These are phyloP conservation scores for Dioctria rufipes DNA, from an alignment of 2,888 invertebrate species.

Conservation along the genomic window DNA sequence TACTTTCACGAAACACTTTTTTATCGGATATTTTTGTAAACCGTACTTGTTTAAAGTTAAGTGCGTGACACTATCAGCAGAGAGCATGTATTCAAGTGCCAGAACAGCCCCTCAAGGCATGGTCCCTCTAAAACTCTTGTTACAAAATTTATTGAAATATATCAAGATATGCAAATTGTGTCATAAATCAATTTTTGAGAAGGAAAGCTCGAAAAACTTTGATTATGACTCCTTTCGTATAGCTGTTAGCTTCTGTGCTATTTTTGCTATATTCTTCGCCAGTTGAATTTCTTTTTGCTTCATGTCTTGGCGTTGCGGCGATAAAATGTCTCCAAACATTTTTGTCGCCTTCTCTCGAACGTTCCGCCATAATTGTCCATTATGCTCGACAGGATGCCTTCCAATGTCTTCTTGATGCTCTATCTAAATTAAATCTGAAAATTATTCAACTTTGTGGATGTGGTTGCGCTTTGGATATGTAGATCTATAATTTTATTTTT, in stretches of 20 bases:
- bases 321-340: conserved; percentile 48
- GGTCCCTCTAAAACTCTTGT: neutral
- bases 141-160: conserved; percentile 44
- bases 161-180: conserved; percentile 47
- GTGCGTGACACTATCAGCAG: conserved; percentile 34
- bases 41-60: conserved; percentile 23
- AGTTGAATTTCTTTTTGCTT: conserved; percentile 34
- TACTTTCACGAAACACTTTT: too few species aligned
- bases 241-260: neutral
- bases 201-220: conserved; percentile 30
- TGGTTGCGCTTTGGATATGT: neutral
- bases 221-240: conserved; percentile 2
- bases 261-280: neutral
- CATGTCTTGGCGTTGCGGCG: conserved; percentile 5
- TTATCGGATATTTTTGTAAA: neutral
- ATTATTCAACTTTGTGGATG: conserved; percentile 27
- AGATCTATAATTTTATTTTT: neutral
- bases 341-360: conserved; percentile 45
- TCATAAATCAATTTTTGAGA: conserved; percentile 46
- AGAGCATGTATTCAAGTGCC: conserved; percentile 28
- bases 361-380: conserved; percentile 46
- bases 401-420: conserved; percentile 44
- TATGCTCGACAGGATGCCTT: conserved; percentile 45
- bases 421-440: conserved; percentile 52
- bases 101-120: neutral